Evolutionary conservation across 1,140 invertebrate species (phyloP).

Genomic region (Drosophila orena): DNA sequence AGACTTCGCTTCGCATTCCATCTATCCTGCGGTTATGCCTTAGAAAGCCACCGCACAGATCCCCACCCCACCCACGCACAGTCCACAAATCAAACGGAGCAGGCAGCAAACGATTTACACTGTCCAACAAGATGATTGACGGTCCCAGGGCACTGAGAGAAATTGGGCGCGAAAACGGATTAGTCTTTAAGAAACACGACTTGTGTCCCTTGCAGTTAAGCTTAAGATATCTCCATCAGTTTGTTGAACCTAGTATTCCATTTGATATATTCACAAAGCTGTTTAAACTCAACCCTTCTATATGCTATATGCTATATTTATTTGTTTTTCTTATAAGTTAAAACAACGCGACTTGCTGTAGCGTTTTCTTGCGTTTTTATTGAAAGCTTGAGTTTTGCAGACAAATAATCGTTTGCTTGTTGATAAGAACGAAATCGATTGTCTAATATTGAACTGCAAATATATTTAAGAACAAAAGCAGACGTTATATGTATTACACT

Average conservation of each 20-base stretch:
- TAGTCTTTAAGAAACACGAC: no score
- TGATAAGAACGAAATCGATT: neutral
- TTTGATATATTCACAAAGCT: no score
- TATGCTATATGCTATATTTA: no score
- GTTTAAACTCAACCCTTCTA: no score
- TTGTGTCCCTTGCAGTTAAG: no score
- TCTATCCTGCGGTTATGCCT: conserved; percentile 57
- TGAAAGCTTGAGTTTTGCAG: no score
- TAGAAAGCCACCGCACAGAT: conserved; percentile 21
- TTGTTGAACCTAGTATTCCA: no score
- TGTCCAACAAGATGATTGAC: conserved; percentile 42
- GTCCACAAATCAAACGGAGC: conserved; percentile 57
- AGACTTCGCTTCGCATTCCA: conserved; percentile 33
- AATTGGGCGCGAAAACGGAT: neutral
- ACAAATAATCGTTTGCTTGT: neutral
- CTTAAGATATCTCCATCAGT: no score
- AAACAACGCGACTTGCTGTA: no score
- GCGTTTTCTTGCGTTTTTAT: no score
- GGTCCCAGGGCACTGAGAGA: conserved; percentile 19
- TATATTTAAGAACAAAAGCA: conserved; percentile 24
- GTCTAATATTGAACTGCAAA: neutral
- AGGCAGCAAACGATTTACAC: conserved; percentile 55
- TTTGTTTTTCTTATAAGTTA: no score
- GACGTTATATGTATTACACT: conserved; percentile 11
- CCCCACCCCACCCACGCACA: conserved; percentile 23